Evolutionary conservation across 2,113 vertebrate genomes (phyloP).

Genomic region (Corvus hawaiiensis): DNA sequence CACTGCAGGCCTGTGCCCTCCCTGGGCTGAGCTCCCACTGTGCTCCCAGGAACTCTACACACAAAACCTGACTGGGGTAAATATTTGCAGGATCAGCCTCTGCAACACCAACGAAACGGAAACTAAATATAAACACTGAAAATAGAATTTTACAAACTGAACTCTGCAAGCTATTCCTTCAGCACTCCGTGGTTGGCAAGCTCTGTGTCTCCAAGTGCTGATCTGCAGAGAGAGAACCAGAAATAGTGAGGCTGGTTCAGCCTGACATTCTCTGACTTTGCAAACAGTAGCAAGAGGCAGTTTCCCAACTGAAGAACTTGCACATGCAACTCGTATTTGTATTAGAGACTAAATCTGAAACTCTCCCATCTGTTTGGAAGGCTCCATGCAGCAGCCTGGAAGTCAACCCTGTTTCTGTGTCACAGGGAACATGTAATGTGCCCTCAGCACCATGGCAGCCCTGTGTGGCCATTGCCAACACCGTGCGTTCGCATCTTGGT

Average conservation of each 20-base stretch:
- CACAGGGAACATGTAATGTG: background rate
- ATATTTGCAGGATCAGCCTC: constrained; percentile 1
- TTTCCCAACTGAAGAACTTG: background rate
- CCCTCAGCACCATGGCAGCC: background rate
- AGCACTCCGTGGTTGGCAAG: background rate
- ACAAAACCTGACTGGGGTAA: background rate
- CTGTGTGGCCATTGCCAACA: background rate
- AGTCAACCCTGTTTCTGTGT: background rate
- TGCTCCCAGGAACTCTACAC: background rate
- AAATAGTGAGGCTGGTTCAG: background rate
- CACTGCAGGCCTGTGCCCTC: background rate
- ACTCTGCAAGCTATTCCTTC: background rate
- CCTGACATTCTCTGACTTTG: background rate
- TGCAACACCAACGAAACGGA: background rate
- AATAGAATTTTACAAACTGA: background rate
- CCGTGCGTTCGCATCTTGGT: accelerated
- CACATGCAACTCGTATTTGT: background rate
- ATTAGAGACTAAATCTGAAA: background rate
- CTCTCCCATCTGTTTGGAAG: background rate
- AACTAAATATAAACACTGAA: background rate
- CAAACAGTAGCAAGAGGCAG: background rate
- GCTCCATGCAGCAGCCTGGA: background rate
- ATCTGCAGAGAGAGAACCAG: background rate
- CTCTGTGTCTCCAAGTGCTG: background rate
- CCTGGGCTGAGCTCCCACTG: background rate